Base-by-base conservation (phyloP, 2,888 invertebrate genomes). In the Ctena decussata region DNA sequence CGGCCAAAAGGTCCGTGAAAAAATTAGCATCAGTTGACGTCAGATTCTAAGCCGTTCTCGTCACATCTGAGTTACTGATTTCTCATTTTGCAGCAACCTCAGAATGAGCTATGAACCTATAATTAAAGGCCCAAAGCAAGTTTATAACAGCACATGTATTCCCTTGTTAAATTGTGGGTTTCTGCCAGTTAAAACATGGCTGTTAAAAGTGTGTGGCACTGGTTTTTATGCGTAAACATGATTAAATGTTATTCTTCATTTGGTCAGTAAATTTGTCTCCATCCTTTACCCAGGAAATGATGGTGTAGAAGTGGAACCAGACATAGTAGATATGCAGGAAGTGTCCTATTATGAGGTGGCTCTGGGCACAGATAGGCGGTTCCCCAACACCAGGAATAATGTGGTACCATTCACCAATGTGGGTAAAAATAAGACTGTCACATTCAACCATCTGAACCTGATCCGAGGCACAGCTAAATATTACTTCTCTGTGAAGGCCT, bases 401-500 rank as follows among this genome's bases (percentile, higher is more conserved):
- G 81, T 93, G 39, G 87, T 91, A 8, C 92, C 93, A 3, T 93
- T 91, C 57, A 91, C 89, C 12, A 89, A 91, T 74, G 92, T 92
- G 11, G 89, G 91, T 15, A 75, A 78, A 3, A 93, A 93, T 73
- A 92, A 89, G n/a, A 84, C 91, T 49, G 89, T 87, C 24, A 92
- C 91, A 0, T 92, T 92, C 72, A 86, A 84, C 41, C 86, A 92
- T 82, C 86, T 93, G 37, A 74, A 88, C 1, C 85, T 93, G 35
- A 81, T 86, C 21, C 84, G 90, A 5, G 76, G 83, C n/a, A 80
- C 77, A 11, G 90, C 90, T 27, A 78, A 86, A 0, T 93, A 93
- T 76, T 93, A 92, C 74, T 88, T 92, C 53, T 92, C 93, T 44
- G 93, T 93, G 30, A 79, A 86, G 32, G 93, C 92, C 18, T 82